Evolutionary conservation across 30 jellyfish, hydroid and myxozoan species (phyloP).

Genomic region (Aurelia sp.): DNA sequence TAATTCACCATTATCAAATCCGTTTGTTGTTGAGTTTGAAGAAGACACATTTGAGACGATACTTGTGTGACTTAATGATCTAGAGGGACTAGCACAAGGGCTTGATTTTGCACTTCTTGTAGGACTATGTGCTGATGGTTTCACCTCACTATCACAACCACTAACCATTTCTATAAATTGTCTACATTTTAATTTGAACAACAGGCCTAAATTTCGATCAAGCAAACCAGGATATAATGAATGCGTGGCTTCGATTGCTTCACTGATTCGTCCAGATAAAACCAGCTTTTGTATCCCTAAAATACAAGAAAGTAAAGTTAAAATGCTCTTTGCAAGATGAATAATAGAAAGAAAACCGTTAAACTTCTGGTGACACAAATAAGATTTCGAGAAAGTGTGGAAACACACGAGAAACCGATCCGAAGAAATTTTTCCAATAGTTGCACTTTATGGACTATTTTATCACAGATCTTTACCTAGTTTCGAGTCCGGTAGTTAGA

Average conservation of each 20-base stretch:
- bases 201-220: constrained; percentile 79
- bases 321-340: neutral
- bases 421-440: too few species aligned
- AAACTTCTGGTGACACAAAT: too few species aligned
- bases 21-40: constrained; percentile 49
- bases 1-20: constrained; percentile 42
- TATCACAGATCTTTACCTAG: too few species aligned
- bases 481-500: too few species aligned
- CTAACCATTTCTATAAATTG: constrained; percentile 98
- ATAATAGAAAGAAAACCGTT: too few species aligned
- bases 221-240: constrained; percentile 89
- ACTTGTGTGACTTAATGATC: constrained; percentile 73
- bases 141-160: constrained; percentile 95
- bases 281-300: constrained; percentile 90
- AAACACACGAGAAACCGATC: too few species aligned
- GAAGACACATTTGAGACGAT: constrained; percentile 17
- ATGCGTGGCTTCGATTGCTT: constrained; percentile 94
- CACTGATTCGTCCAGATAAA: constrained; percentile 93
- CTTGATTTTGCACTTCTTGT: constrained; percentile 87
- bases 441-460: too few species aligned
- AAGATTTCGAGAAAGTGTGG: too few species aligned
- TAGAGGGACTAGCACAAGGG: constrained; percentile 92
- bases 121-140: constrained; percentile 92
- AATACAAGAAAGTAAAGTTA: neutral
- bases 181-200: constrained; percentile 88